Percentiles rank a stretch among this genome's conserved stretches.
These are phyloP conservation scores for Saccopteryx leptura DNA, from an alignment of 2,113 vertebrate species.

Conservation along the genomic window DNA sequence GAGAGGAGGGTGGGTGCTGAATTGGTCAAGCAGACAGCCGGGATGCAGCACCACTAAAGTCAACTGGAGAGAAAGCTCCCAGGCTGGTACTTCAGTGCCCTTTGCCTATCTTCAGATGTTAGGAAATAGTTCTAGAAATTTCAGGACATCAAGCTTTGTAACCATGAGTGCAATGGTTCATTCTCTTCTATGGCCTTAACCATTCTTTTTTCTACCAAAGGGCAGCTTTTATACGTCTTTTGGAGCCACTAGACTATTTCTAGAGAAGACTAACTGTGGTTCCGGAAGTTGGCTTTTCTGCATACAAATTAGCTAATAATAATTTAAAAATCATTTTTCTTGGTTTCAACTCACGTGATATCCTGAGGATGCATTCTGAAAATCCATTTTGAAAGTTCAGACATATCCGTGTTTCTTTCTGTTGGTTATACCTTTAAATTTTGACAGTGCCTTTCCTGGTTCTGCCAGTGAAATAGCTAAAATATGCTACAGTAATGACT, in stretches of 20 bases:
- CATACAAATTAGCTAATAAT: not conserved
- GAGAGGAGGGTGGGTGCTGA: not conserved
- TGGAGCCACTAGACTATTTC: not conserved
- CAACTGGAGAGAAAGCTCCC: not conserved
- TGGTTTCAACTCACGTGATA: not conserved
- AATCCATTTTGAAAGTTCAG: not conserved
- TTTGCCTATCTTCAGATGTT: not conserved
- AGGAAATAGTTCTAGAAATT: not conserved
- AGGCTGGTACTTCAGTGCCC: not conserved
- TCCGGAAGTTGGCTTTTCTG: not conserved
- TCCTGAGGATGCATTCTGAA: not conserved
- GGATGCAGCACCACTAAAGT: not conserved
- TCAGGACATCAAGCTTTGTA: not conserved
- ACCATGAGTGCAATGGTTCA: not conserved
- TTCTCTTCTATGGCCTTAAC: not conserved
- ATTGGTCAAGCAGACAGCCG: not conserved
- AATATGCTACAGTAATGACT: not conserved
- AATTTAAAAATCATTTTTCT: not conserved
- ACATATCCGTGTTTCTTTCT: not conserved
- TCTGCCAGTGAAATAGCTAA: conserved; percentile 27
- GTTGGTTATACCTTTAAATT: not conserved
- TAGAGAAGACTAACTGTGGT: not conserved
- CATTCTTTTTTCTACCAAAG: not conserved
- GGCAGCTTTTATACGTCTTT: not conserved
- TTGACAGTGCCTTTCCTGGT: not conserved